These are phyloP conservation scores for Hypotaenidia philippensis DNA, from an alignment of 2,797 vertebrate genomes.

Conservation along the genomic window DNA sequence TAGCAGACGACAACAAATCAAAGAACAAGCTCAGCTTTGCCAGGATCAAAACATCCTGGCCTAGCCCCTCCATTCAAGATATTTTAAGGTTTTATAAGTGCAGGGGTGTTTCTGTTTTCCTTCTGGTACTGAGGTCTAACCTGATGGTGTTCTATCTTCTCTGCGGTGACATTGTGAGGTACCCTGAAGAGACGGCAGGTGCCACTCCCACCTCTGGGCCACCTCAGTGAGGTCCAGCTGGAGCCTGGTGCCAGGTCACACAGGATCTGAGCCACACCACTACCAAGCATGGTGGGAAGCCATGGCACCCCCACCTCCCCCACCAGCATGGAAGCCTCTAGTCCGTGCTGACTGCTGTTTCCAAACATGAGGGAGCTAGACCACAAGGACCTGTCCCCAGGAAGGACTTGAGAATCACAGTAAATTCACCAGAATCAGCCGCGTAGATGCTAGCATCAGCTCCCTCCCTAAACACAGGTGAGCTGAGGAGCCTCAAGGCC, in stretches of 20 bases:
- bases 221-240: background rate
- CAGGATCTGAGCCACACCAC: background rate
- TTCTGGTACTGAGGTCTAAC: background rate
- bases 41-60: rapidly evolving
- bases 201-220: background rate
- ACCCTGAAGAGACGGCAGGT: background rate
- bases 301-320: background rate
- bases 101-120: background rate
- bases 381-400: background rate
- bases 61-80: background rate
- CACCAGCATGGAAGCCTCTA: background rate
- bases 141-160: background rate
- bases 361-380: background rate
- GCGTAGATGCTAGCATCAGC: background rate
- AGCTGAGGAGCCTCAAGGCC: background rate
- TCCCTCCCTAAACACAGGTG: background rate
- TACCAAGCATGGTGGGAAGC: rapidly evolving
- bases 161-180: background rate
- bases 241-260: background rate
- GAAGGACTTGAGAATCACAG: background rate
- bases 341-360: background rate
- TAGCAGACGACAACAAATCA: background rate
- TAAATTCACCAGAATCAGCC: background rate
- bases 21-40: background rate
- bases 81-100: background rate